Base-by-base conservation (phyloP, 37 sponge, comb jelly and placozoan genomes). In the Chondrilla cf. caribensis region DNA sequence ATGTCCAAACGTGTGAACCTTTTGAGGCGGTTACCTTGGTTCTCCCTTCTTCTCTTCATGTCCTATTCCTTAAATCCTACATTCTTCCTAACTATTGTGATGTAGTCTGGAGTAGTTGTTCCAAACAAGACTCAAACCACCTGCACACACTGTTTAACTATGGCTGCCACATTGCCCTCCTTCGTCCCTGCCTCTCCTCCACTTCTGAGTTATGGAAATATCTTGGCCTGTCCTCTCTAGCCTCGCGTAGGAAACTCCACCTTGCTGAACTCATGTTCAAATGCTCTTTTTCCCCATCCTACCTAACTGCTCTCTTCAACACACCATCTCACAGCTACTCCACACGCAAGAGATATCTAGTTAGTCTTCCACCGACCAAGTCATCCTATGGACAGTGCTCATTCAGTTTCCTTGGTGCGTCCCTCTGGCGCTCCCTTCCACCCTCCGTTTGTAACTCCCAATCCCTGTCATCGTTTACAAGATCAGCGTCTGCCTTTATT, bases 111-210 rank as follows among this genome's bases (percentile, higher is more conserved):
- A 26, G 28, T 65, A 25, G 28, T 26, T 65, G 67, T 65, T 65
- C 67, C 28, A 65, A 65, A 65, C 67, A 65, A n/a, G 67, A 65
- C 67, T 14, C 67, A 14, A 65, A 65, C 22, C 28, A 26, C 67
- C 67, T 65, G 28, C 67, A 65, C 25, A 65, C 67, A 65, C 28
- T 65, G 67, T 65, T 65, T 65, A 65, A 65, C 67, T 65, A 65
- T n/a, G 67, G 26, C 28, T 65, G 28, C 22, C 67, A 9, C 67
- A 65, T 65, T 65, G 67, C 67, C 28, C 28, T 65, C 8, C 67
- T 24, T 26, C 28, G 22, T 65, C 67, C 67, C 67, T n/a, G 28
- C 67, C 67, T 65, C 9, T 65, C 67, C 67, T 65, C 67, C 28
- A 24, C 67, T 65, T 65, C 67, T 65, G 25, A 18, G 25, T 65